A percentile compares a stretch with the other conserved stretches of the same genome.
Evolutionary conservation across 2,888 invertebrate species (phyloP).

Genomic region (Bugula neritina): DNA sequence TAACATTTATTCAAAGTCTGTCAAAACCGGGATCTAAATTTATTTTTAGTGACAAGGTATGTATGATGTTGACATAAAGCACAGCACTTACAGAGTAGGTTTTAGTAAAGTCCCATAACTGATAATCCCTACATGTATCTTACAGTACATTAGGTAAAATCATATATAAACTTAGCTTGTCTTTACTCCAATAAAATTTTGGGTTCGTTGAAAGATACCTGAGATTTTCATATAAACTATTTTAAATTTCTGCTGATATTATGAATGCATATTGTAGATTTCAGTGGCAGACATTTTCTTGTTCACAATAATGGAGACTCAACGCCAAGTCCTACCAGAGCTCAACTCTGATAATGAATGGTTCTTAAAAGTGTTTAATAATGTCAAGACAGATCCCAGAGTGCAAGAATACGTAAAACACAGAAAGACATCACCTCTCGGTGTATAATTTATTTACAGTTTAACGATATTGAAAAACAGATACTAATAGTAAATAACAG

Average conservation of each 20-base stretch:
- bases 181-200: no score
- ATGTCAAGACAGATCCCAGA: background rate
- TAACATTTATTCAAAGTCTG: background rate
- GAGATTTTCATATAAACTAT: no score
- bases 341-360: background rate
- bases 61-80: no score
- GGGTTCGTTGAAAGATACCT: no score
- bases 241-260: no score
- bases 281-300: background rate
- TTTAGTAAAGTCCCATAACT: no score
- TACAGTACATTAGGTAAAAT: no score
- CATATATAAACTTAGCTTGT: no score
- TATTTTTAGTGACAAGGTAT: constrained; percentile 12
- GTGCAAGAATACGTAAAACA: background rate
- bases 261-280: background rate
- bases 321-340: background rate
- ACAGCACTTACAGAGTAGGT: no score
- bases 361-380: background rate
- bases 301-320: background rate
- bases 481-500: no score
- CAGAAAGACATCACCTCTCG: background rate
- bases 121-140: no score
- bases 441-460: background rate
- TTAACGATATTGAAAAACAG: no score
- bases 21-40: background rate